Evolutionary conservation across 2,797 vertebrate species (phyloP), one percentile per base, ranked within the genome.

Genomic region (Helarctos malayanus): DNA sequence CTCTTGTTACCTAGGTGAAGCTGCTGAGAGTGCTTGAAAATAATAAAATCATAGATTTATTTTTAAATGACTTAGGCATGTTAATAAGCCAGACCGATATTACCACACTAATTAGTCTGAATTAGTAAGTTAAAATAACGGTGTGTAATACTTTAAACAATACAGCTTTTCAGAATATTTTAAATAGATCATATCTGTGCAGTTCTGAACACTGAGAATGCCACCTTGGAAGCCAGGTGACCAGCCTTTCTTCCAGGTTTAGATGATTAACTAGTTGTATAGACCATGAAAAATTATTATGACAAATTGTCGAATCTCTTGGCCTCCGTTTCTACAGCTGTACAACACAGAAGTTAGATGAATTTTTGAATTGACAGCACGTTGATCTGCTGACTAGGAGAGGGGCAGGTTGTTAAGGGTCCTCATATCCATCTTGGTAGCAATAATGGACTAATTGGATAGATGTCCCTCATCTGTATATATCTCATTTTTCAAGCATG

Each of bases 91-190:
- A 88, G n/a, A 88, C 12, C 68, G 4, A 13, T 73, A 80, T 15
- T 63, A n/a, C 54, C 41, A 73, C 21, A 85, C 35, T 27, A 82
- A 57, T 79, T 91, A 81, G 49, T 75, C 23, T 93, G 52, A 95
- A 75, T 95, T 88, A 73, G 56, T 94, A 76, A 76, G 47, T 87
- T 91, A 78, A 79, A 93, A 78, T 59, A 80, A 94, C 1, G 52
- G 41, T 91, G 15, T 68, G 35, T 4, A 29, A 27, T 63, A 71
- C 87, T 54, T 81, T 91, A 88, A 95, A 21, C 25, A 41, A n/a
- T n/a, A 41, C 23, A 71, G 3, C 29, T 91, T 80, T 95, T 45
- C 16, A 57, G 52, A 21, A 63, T 63, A 63, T 63, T 63, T 63
- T 63, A 65, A 92, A 47, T 8, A 81, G 45, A 83, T 27, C 2